Conservation (phyloP, 2,113 vertebrate species). For the Chiloscyllium plagiosum region DNA sequence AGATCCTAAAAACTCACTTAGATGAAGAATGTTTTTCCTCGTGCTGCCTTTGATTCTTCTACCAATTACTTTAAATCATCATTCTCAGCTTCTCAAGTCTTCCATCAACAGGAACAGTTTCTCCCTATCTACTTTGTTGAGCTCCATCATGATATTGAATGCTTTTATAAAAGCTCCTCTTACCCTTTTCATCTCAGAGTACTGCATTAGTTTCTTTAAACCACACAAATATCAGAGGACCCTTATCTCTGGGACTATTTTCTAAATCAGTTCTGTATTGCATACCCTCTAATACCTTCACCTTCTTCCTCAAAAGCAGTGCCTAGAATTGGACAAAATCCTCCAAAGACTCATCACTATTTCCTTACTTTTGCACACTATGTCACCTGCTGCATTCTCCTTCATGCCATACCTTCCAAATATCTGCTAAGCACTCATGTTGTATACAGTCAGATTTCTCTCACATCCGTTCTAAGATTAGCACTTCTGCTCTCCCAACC, state of each 20-base stretch:
- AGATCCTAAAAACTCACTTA: not conserved
- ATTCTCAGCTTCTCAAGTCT: no score
- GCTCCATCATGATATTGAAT: not conserved
- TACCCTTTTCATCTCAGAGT: not conserved
- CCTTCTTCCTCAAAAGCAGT: not conserved
- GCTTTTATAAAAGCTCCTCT: not conserved
- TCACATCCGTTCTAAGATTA: not conserved
- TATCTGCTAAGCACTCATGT: not conserved
- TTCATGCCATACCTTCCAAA: not conserved
- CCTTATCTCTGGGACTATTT: not conserved
- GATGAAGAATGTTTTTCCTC: not conserved
- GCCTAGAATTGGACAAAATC: not conserved
- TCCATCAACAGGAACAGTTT: not conserved
- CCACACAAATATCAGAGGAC: not conserved
- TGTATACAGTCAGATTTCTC: not conserved
- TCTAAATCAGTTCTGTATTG: not conserved
- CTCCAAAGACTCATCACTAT: not conserved
- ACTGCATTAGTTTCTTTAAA: not conserved
- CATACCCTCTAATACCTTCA: not conserved
- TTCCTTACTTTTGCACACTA: not conserved
- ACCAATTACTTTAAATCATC: no score
- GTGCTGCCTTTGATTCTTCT: no score
- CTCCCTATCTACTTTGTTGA: not conserved
- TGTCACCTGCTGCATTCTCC: not conserved
- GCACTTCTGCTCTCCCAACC: not conserved